phyloP scores from a whole-genome alignment of 2,797 vertebrate species.

The Pitangus sulphuratus region DNA sequence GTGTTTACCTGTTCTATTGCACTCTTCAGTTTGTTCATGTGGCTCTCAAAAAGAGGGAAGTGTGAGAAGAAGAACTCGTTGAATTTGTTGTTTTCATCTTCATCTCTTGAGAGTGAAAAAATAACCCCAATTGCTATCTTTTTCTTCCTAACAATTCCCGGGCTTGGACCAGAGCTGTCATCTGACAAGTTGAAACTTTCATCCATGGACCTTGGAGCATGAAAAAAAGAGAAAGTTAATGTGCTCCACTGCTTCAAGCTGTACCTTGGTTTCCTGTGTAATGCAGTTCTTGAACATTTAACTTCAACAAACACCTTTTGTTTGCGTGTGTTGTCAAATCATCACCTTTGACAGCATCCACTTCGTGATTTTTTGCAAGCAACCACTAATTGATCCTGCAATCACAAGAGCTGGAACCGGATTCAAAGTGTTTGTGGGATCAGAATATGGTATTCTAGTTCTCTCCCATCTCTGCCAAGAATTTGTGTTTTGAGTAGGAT shows the following conservation, averaged over 20 bases:
- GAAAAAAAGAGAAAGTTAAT: constrained; percentile 32
- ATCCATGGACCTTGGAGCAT: constrained; percentile 88
- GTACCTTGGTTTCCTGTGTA: neutral
- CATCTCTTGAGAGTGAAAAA: constrained; percentile 89
- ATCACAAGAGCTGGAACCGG: neutral
- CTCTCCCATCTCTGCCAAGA: neutral
- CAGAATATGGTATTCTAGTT: neutral
- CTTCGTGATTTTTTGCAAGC: neutral
- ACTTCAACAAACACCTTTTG: neutral
- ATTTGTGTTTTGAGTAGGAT: neutral
- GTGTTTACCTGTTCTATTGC: constrained; percentile 93
- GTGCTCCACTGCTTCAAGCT: neutral
- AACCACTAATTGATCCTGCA: neutral
- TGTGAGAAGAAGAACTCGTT: constrained; percentile 99
- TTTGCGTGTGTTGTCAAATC: neutral
- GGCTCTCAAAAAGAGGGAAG: constrained; percentile 98
- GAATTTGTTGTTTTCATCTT: constrained; percentile 93
- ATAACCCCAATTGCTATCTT: constrained; percentile 98
- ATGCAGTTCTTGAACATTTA: neutral
- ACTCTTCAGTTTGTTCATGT: constrained; percentile 98
- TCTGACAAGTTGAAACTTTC: constrained; percentile 99
- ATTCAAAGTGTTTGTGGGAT: neutral
- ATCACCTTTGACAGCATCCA: neutral
- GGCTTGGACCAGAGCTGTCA: constrained; percentile 88
- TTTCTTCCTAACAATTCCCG: constrained; percentile 92